These are phyloP conservation scores for Catocala nupta DNA, from an alignment of 2,888 invertebrate species.

Conservation along the genomic window DNA sequence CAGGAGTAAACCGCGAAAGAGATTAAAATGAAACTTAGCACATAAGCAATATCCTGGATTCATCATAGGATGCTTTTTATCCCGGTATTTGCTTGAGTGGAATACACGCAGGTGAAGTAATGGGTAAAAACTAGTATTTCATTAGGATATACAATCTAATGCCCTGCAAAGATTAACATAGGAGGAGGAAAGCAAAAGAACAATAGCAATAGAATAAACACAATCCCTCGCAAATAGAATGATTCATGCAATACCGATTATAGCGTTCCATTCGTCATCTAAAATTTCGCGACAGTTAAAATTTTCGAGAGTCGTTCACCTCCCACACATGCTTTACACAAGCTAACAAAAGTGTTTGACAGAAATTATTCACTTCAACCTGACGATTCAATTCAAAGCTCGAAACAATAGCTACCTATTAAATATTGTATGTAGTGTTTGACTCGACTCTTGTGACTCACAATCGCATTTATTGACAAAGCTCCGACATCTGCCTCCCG, in stretches of 20 bases:
- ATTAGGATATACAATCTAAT: no score
- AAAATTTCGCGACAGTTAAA: conserved; percentile 2
- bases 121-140: no score
- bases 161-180: no score
- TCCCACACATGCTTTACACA: conserved; percentile 21
- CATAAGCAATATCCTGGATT: no score
- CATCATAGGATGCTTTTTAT: no score
- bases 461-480: conserved; percentile 75
- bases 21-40: no score
- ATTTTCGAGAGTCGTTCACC: conserved; percentile 18
- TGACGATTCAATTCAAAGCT: conserved; percentile 56
- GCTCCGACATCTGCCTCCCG: conserved; percentile 68
- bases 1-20: no score
- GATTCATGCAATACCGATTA: background rate
- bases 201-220: no score
- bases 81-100: no score
- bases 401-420: conserved; percentile 62
- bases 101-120: no score
- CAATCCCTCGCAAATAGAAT: no score
- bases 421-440: conserved; percentile 40
- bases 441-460: conserved; percentile 50
- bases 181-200: no score
- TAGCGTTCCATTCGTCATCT: background rate
- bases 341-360: conserved; percentile 44
- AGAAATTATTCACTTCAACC: conserved; percentile 41